Evolutionary conservation across 2,113 vertebrate species (phyloP), one percentile per base, ranked within the genome.

Genomic region (Callocephalon fimbriatum): DNA sequence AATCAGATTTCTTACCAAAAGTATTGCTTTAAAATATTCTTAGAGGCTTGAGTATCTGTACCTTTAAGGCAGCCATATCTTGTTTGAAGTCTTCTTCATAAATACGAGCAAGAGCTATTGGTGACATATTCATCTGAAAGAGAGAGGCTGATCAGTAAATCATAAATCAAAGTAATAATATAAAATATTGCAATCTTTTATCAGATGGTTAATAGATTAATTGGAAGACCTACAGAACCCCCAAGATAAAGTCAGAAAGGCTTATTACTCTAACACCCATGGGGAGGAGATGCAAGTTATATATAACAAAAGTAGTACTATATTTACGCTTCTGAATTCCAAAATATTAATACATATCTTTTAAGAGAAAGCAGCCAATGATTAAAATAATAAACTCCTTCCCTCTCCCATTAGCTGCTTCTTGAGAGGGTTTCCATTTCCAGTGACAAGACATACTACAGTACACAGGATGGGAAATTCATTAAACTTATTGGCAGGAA

Each of bases 11-110:
- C 32, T 81, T 80, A 82, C 11, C 50, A 93, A 70, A 86, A n/a
- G 13, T 86, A 93, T 18, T 35, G 29, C 51, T 76, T 87, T 81
- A 44, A 76, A 92, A 85, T 45, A 45, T 12, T 63, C 35, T 77
- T 61, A 86, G 11, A 80, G 22, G 72, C 38, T 82, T 12, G 7
- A 61, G 31, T 74, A 66, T 88, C 56, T 95, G 12, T 93, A 99
- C 99, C 98, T 99, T 99, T 94, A 99, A 97, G 22, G 98, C 97
- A 40, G 98, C 93, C 99, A 99, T 99, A 76, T 99, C 99, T 88
- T 97, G 98, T 96, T 99, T 99, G 96, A 99, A 99, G 70, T 99
- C 99, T 56, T 99, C 99, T 95, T 99, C 99, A 66, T 99, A 99
- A 92, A 98, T 94, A 42, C 97, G 97, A 92, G 99, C 98, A 11